Evolutionary conservation across 2,888 invertebrate genomes (phyloP), one percentile per base, ranked within the genome.

Genomic region (Hypercompe scribonia): DNA sequence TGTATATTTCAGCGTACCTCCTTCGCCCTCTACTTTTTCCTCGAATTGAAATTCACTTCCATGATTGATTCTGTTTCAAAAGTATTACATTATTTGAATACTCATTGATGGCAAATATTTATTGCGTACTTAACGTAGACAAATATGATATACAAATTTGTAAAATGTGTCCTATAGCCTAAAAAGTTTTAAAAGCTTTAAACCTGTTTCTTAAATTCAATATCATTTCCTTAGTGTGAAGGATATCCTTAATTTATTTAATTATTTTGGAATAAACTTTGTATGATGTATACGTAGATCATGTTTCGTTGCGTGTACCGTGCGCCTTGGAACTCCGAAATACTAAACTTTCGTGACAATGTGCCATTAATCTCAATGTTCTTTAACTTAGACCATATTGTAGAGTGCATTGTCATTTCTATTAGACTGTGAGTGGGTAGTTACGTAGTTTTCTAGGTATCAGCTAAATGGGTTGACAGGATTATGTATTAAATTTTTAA

Each of bases 281-380:
- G 65, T 73, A 65, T 72, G 77, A 79, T 79, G 86, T 79, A 77
- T n/a, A 54, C 21, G 50, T 80, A 75, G 82, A 84, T 83, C 84
- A 80, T 75, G 75, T 76, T 34, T 76, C 73, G 78, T 85, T 84
- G 85, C 85, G 84, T 87, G 88, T 81, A 76, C 78, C 68, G 73
- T 86, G 76, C 77, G 75, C 78, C 82, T 81, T 73, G 77, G 74
- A 76, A 21, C 18, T 71, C 77, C 73, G 79, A 83, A 82, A 83
- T 80, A 75, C 72, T 24, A 39, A 61, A 71, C 77, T 84, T 82
- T 86, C 90, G 88, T 90, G 90, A 79, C 84, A 79, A 85, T 80
- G 79, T 74, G 82, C 87, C 84, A 90, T 91, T 90, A 88, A 87
- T 86, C 86, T 87, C 83, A 86, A 85, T 86, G 79, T 81, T 85